Evolutionary conservation across 2,797 vertebrate species (phyloP).

Genomic region (Caiman crocodilus): DNA sequence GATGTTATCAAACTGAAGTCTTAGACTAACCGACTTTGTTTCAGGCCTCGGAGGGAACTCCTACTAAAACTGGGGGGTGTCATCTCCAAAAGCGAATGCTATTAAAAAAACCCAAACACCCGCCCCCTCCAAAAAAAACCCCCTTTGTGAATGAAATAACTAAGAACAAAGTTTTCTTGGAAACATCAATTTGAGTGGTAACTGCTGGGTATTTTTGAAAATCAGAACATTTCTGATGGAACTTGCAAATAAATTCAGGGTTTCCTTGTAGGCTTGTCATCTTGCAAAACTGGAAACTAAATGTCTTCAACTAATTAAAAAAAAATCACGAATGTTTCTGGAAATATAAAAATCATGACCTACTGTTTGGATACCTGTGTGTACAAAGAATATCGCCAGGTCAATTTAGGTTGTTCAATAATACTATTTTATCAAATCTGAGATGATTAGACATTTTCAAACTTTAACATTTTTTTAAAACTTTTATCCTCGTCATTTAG

Average conservation of each 20-base stretch:
- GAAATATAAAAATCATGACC: not conserved
- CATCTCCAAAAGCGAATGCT: slow-evolving; percentile 49
- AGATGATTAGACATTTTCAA: not conserved
- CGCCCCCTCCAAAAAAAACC: too few relatives aligned
- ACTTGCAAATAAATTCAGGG: not conserved
- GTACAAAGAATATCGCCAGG: not conserved
- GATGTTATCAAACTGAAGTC: slow-evolving; percentile 50
- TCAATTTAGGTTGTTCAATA: not conserved
- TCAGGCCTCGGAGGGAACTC: slow-evolving; percentile 4
- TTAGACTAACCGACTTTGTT: slow-evolving; percentile 46
- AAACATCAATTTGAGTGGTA: not conserved
- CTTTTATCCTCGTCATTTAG: not conserved
- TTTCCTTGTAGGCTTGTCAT: not conserved
- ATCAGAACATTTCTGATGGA: not conserved
- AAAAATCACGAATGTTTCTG: not conserved
- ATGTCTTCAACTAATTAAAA: not conserved
- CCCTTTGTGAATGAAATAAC: too few relatives aligned
- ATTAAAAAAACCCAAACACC: not conserved
- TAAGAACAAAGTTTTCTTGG: not conserved
- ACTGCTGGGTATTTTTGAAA: not conserved
- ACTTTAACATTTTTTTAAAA: not conserved
- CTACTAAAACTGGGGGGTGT: slow-evolving; percentile 26
- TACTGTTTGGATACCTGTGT: not conserved
- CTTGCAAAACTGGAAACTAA: not conserved
- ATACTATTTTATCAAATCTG: not conserved